A percentile compares a stretch with the other conserved stretches of the same genome.
phyloP scores from a whole-genome alignment of 2,888 invertebrate species.

The Apodemia zela region DNA sequence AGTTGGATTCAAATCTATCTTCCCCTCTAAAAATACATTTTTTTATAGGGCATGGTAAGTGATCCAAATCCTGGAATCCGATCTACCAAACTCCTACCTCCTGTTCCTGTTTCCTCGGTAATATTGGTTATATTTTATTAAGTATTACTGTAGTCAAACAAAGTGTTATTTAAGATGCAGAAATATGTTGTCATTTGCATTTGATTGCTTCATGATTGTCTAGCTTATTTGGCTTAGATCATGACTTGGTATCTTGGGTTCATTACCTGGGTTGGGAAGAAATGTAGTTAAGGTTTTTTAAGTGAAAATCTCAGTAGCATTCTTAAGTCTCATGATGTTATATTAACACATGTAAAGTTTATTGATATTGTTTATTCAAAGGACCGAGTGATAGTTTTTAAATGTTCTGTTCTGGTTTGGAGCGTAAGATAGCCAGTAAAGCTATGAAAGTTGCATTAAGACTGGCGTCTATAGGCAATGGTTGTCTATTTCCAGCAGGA shows the following conservation, averaged over 20 bases:
- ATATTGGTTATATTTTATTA: slow-evolving; percentile 2
- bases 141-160: background rate
- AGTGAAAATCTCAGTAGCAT: no score
- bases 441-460: no score
- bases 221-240: background rate
- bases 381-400: no score
- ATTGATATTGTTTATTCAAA: no score
- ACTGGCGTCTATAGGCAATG: no score
- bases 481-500: no score
- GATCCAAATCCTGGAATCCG: slow-evolving; percentile 34
- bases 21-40: slow-evolving; percentile 33
- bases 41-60: slow-evolving; percentile 64
- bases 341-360: no score
- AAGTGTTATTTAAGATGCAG: background rate
- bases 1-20: no score
- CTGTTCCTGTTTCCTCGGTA: slow-evolving; percentile 34
- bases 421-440: no score
- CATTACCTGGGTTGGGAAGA: background rate
- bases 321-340: no score
- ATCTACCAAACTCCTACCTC: slow-evolving; percentile 35
- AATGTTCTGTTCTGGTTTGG: no score
- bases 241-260: background rate
- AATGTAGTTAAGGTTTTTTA: background rate
- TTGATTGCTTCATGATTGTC: no score
- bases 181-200: background rate